These are phyloP conservation scores for Cyanocitta stelleri DNA, from an alignment of 2,113 vertebrate genomes.

Conservation along the genomic window DNA sequence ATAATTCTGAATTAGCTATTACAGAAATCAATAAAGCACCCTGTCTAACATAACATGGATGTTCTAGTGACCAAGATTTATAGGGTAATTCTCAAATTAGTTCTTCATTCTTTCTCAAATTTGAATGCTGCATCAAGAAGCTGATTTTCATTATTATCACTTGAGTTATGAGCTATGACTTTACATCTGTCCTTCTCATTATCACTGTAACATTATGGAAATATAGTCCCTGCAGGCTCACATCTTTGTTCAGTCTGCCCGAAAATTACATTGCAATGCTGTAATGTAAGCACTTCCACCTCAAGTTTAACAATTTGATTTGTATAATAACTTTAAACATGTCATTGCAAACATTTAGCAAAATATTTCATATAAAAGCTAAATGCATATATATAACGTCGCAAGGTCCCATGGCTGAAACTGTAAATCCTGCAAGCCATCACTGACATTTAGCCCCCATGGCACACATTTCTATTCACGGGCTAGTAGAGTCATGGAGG, in stretches of 20 bases:
- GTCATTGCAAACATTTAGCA: not conserved
- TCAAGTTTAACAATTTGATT: not conserved
- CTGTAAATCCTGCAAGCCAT: not conserved
- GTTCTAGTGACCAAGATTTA: not conserved
- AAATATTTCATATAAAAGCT: not conserved
- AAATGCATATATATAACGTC: not conserved
- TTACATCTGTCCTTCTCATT: slow-evolving; percentile 37
- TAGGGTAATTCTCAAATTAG: not conserved
- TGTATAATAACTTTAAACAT: not conserved
- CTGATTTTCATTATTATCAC: not conserved
- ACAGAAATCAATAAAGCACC: not conserved
- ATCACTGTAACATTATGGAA: slow-evolving; percentile 11
- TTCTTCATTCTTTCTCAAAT: not conserved
- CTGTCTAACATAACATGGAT: not conserved
- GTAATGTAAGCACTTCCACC: not conserved
- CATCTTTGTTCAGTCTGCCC: not conserved
- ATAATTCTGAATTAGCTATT: not conserved
- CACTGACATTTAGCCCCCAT: not conserved
- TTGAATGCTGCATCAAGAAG: not conserved
- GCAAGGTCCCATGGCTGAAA: not conserved
- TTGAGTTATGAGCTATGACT: not conserved
- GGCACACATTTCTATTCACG: not conserved
- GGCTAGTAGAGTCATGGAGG: not conserved
- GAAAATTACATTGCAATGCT: not conserved
- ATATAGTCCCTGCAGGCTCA: not conserved